Base-by-base conservation (phyloP, 2,113 vertebrate species). In the Ceyx margarethae region DNA sequence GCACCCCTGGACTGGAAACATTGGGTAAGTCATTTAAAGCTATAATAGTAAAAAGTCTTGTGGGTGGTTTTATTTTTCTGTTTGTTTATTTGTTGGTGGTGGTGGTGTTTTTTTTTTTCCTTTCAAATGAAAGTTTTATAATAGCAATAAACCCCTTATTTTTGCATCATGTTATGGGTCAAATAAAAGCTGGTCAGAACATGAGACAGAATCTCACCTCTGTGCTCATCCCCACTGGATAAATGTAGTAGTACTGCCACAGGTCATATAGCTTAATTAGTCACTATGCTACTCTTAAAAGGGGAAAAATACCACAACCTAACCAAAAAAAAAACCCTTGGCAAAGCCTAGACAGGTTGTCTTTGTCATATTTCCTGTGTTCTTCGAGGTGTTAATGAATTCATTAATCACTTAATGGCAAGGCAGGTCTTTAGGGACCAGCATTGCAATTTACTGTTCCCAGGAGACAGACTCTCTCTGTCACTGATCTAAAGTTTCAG, bases 391-490 rank as follows among this genome's bases (percentile, higher is more conserved):
- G 96, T 95, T 98, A 98, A 98, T 97, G 97, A 98, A 98, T 98
- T 97, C 97, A 97, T 98, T 98, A 97, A 98, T 97, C 97, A 97
- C 96, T 97, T 97, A 97, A 96, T 97, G 94, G 94, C 96, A 97
- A 89, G 28, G 81, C 96, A 86, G 94, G 95, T 96, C 97, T 97
- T 93, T 12, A 15, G 97, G 97, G 97, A 97, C 91, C 46, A 13
- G 23, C 85, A 71, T 90, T 42, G 16, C 90, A 95, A 96, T 96
- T 96, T 95, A 95, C 87, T 48, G 72, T 72, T 97, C 96, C 96
- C 97, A 61, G 94, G 95, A 97, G 96, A 91, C 87, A 95, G 67
- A 85, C 74, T 95, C 94, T 80, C 72, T 91, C 82, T 88, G 92
- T 91, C 89, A 64, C 94, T 82, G 90, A 91, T 91, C 75, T 93